Evolutionary conservation across 2,797 vertebrate species (phyloP), one percentile per base, ranked within the genome.

Genomic region (Semotilus atromaculatus): DNA sequence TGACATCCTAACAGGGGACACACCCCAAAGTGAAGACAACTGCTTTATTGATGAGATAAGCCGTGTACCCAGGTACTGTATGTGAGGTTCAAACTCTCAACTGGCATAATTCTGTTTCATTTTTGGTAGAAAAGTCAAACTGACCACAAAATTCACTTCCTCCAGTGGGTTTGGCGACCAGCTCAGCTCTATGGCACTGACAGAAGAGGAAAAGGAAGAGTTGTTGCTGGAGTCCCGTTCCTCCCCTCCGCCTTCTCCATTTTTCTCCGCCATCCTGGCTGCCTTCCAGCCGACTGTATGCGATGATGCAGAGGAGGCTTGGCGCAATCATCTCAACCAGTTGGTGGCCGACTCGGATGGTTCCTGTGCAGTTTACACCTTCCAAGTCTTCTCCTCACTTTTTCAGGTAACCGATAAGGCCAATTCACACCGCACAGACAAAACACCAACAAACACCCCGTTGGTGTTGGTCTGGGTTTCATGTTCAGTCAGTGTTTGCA

Each of bases 251-350:
- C 98, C 98, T 0, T 99, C 97, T 0, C 98, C 98, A 0, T 99
- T 99, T 93, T 99, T 99, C 94, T 98, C 97, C 0, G 98, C 98
- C 92, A 99, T 99, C 92, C 95, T 99, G 0, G 98, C 98, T 4
- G 98, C 98, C 2, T 99, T 99, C 92, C 97, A 99, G 82, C 98
- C 98, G 0, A 89, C 96, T 0, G 94, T 94, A 2, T 99, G 97
- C 43, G 97, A 99, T 1, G 96, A 98, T 16, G 97, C 96, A 0
- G 98, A 99, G 87, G 98, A 99, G 90, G 97, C 98, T 68, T 99
- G 98, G 98, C 95, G 96, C 18, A 96, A 94, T 86, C 98, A 99
- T 85, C 95, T 99, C 91, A 97, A 96, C 94, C 98, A 98, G 92
- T 97, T 99, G 51, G 97, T 98, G 95, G 93, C 96, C 0, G 98